These are phyloP conservation scores for Corythornis madagascariensis DNA, from an alignment of 2,113 vertebrate genomes.

Conservation along the genomic window DNA sequence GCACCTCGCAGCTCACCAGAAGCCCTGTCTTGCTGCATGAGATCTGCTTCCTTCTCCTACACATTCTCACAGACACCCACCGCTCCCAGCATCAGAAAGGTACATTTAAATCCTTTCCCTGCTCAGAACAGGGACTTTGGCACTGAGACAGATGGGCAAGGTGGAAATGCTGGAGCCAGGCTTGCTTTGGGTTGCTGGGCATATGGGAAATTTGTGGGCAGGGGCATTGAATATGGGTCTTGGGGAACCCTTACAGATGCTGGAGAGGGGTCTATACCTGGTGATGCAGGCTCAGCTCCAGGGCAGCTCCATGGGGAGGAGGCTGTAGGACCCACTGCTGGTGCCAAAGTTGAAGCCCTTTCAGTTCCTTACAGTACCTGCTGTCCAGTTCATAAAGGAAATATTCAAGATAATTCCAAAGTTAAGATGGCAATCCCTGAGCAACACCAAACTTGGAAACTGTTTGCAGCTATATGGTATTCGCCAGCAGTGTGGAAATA, in stretches of 20 bases:
- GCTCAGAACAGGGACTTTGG: neutral
- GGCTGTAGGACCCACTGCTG: neutral
- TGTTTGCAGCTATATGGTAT: neutral
- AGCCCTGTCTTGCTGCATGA: neutral
- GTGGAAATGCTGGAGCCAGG: neutral
- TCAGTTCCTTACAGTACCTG: neutral
- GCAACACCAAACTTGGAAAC: no score
- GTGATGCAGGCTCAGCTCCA: neutral
- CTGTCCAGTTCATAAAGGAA: neutral
- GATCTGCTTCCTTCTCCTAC: neutral
- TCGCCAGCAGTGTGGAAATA: neutral
- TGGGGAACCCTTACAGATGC: neutral
- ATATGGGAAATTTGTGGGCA: neutral
- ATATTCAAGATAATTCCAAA: neutral
- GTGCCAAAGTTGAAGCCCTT: neutral
- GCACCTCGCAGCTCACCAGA: neutral
- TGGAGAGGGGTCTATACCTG: rapidly evolving
- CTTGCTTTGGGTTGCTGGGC: neutral
- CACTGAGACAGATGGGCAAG: neutral
- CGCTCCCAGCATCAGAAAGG: neutral
- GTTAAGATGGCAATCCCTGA: neutral
- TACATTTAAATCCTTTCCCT: neutral
- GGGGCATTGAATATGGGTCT: neutral
- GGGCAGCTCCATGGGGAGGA: neutral
- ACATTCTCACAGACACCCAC: neutral